Evolutionary conservation across 2,888 invertebrate genomes (phyloP).

Genomic region (Gortyna flavago): DNA sequence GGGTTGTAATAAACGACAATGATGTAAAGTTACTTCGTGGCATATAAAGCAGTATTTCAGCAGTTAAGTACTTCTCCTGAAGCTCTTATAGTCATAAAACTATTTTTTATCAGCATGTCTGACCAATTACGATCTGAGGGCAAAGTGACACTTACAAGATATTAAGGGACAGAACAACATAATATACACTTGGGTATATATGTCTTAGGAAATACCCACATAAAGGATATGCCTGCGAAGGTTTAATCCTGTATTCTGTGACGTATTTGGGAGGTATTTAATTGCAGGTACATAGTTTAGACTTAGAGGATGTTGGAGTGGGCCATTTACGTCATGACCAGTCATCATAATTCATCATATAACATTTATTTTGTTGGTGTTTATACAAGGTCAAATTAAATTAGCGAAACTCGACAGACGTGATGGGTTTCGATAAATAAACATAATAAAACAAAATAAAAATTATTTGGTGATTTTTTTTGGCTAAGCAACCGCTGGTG

Average conservation of each 20-base stretch:
- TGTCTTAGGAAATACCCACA: conserved; percentile 12
- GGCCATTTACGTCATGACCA: background rate
- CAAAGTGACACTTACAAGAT: conserved; percentile 3
- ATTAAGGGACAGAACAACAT: background rate
- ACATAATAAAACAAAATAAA: too few relatives aligned
- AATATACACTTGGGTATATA: background rate
- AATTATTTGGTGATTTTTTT: too few relatives aligned
- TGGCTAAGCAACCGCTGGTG: too few relatives aligned
- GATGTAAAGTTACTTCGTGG: background rate
- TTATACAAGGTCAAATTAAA: too few relatives aligned
- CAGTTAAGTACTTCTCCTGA: background rate
- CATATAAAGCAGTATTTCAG: background rate
- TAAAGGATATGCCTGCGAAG: too few relatives aligned
- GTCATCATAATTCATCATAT: background rate
- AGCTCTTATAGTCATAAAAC: conserved; percentile 19
- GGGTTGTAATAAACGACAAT: background rate
- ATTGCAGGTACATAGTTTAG: too few relatives aligned
- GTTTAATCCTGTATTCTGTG: too few relatives aligned
- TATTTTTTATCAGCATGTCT: background rate
- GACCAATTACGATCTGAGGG: conserved; percentile 15
- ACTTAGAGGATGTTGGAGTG: too few relatives aligned
- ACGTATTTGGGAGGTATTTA: too few relatives aligned
- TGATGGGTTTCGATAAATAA: too few relatives aligned
- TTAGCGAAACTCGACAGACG: too few relatives aligned
- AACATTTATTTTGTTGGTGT: too few relatives aligned